Evolutionary conservation across 2,888 invertebrate genomes (phyloP).

Genomic region (Rhaphigaster nebulosa): DNA sequence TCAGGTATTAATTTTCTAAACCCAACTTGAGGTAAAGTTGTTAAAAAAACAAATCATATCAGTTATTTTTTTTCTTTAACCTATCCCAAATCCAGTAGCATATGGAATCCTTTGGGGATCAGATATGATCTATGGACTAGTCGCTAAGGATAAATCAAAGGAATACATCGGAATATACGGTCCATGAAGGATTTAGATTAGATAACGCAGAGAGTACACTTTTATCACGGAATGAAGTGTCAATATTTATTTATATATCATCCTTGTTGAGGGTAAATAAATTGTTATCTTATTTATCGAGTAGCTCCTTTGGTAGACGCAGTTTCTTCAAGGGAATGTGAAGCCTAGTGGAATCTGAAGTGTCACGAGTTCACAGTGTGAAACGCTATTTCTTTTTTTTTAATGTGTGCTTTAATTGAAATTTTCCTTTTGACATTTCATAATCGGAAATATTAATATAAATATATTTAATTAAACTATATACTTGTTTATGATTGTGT

Average conservation of each 20-base stretch:
- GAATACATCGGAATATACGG: background rate
- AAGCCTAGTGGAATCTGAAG: background rate
- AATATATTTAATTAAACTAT: too few relatives aligned
- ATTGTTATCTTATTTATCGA: conserved; percentile 34
- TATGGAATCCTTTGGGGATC: background rate
- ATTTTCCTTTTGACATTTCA: background rate
- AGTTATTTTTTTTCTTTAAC: background rate
- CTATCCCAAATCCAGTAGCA: background rate
- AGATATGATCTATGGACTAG: background rate
- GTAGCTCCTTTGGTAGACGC: background rate
- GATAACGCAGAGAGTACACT: background rate
- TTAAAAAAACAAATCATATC: background rate
- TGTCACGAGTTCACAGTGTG: background rate
- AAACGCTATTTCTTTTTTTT: background rate
- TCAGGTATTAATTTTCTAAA: background rate
- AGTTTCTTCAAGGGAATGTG: background rate
- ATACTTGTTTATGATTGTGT: too few relatives aligned
- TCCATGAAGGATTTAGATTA: background rate
- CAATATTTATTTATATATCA: conserved; percentile 39
- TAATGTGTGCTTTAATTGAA: background rate
- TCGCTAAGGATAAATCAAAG: background rate
- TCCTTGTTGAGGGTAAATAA: background rate
- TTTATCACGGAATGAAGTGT: background rate
- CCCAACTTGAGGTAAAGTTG: background rate
- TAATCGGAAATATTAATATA: background rate